A percentile compares a stretch with the other conserved stretches of the same genome.
Conservation (phyloP, 53 echinoderm and acorn worm genomes). For the Mesocentrotus franciscanus region DNA sequence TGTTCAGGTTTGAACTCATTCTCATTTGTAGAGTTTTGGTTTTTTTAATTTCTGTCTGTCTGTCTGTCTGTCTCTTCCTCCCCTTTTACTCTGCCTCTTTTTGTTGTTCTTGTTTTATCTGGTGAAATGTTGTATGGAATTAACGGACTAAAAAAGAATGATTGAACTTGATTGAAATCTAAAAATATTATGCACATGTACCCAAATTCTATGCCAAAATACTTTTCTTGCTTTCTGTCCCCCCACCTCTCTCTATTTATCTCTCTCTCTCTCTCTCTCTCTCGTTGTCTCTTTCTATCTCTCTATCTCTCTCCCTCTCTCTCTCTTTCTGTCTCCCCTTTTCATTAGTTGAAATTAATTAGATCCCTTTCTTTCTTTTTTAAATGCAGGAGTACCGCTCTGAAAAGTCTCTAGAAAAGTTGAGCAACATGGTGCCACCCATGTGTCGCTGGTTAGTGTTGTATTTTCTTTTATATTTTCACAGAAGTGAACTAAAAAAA, state of each 20-base stretch:
- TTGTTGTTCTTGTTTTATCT: neutral
- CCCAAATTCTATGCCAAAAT: no score
- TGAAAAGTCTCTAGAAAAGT: conserved; percentile 91
- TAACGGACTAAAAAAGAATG: no score
- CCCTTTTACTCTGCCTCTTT: neutral
- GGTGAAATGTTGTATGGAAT: no score
- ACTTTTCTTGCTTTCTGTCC: neutral
- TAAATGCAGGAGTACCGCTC: conserved; percentile 89
- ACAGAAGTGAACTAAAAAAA: no score
- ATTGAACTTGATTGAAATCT: no score
- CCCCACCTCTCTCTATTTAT: no score
- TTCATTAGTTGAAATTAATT: neutral
- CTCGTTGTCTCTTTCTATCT: neutral
- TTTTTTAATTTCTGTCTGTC: neutral
- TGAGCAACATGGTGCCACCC: conserved; percentile 92
- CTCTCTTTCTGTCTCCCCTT: neutral
- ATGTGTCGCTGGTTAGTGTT: conserved; percentile 89
- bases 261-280: neutral
- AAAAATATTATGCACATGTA: no score
- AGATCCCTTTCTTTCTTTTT: neutral
- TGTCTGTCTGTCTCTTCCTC: neutral
- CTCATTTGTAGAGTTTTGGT: neutral
- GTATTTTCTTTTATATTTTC: neutral
- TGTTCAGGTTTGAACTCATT: conserved; percentile 86
- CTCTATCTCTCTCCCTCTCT: neutral